Base-by-base conservation (phyloP, 2,888 invertebrate genomes). In the Lasiommata megera region DNA sequence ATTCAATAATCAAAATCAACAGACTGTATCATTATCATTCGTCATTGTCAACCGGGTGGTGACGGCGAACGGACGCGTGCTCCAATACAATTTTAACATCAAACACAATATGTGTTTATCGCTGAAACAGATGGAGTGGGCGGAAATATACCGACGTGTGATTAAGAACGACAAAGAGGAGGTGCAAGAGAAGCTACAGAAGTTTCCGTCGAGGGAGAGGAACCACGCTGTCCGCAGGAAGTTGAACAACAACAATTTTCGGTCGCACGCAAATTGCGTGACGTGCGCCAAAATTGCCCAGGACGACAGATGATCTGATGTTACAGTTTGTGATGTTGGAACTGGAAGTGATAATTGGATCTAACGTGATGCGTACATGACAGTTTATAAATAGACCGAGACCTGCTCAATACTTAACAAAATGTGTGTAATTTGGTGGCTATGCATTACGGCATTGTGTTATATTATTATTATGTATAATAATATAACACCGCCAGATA, bases 121-220 rank as follows among this genome's bases (percentile, higher is more conserved):
- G 44, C 72, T 89, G 59, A 88, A 88, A 68, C 83, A 82, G 73
- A 70, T 87, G 61, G 88, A 88, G 71, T 82, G 84, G 80, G 74
- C 82, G 65, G 87, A 87, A 57, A 78, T 88, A 43, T 87, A 81
- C 70, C 77, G 82, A 46, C 79, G 81, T 29, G 71, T 88, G 29
- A 73, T 73, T 29, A 79, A 79, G 17, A 68, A 68, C 12, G 84
- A 82, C 40, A 74, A 71, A 53, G 79, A 82, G 17, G 76, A 72
- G 48, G 70, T 71, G 46, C 58, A 62, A 17, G 68, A 71, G 62
- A 84, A 80, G 60, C 80, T 87, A 67, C 93, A 94, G 55, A 93
- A 93, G 70, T 94, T 94, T 76, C 94, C 94, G 0, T 93, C 93
- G 0, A 89, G 94, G 41, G 94, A 94, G 72, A 91, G 94, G 65